Evolutionary conservation across 2,888 invertebrate genomes (phyloP).

Genomic region (Trisateles emortualis): DNA sequence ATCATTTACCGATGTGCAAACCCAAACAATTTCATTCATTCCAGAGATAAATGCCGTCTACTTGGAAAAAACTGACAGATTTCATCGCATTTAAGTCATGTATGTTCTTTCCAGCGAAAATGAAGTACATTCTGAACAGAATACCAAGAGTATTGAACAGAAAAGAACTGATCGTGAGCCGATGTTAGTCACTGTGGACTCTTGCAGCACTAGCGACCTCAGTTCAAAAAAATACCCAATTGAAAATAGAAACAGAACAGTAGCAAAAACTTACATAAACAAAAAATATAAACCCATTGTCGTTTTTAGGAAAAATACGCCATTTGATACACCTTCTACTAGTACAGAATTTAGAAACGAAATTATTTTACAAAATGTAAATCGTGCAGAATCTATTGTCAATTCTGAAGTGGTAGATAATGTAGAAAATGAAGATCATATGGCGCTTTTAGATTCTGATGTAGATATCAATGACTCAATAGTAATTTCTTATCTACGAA

Average conservation of each 20-base stretch:
- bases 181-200: slow-evolving; percentile 62
- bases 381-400: slow-evolving; percentile 54
- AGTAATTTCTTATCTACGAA: slow-evolving; percentile 63
- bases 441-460: slow-evolving; percentile 49
- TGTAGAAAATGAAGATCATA: slow-evolving; percentile 63
- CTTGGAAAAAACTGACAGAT: slow-evolving; percentile 43
- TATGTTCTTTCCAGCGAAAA: slow-evolving; percentile 69
- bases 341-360: slow-evolving; percentile 52
- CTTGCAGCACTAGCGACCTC: slow-evolving; percentile 56
- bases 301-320: slow-evolving; percentile 41
- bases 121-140: slow-evolving; percentile 51
- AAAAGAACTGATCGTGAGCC: slow-evolving; percentile 53
- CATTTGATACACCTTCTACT: slow-evolving; percentile 58
- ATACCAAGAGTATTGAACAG: slow-evolving; percentile 45
- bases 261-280: slow-evolving; percentile 28
- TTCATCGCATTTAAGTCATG: slow-evolving; percentile 56
- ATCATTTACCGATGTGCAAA: slow-evolving; percentile 49
- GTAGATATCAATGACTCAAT: slow-evolving; percentile 58
- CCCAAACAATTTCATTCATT: slow-evolving; percentile 60
- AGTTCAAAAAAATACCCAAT: slow-evolving; percentile 59
- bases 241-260: slow-evolving; percentile 38
- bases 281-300: neutral
- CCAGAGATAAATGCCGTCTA: slow-evolving; percentile 52
- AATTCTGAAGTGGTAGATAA: slow-evolving; percentile 63
- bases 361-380: slow-evolving; percentile 25